Base-by-base conservation (phyloP, 2,888 invertebrate species). In the Geotrupes spiniger region DNA sequence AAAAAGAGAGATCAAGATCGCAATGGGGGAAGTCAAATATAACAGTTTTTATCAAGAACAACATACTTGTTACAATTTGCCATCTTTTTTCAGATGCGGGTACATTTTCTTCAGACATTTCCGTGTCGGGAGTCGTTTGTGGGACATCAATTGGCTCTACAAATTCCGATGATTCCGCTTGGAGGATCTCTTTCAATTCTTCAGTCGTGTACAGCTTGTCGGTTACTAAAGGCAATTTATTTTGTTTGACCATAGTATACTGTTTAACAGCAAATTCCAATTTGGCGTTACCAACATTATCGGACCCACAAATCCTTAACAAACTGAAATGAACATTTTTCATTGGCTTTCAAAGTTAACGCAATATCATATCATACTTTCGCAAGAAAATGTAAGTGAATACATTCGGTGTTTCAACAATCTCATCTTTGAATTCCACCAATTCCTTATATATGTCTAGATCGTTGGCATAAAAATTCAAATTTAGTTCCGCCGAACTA, bases 371-470 rank as follows among this genome's bases (percentile, higher is more conserved):
- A 2, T 14, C 6, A 2, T 53, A 63, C 64, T 39, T 52, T 48
- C 59, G 53, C 25, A 61, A 37, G 51, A 58, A 65, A 39, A 53
- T 51, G 33, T 51, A 46, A 4, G 53, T 52, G 42, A 56, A 56
- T 12, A 52, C 44, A 48, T 59, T 61, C 2, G 63, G 60, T 14
- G 46, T 51, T 41, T 53, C 37, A 4, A 63, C 21, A 25, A 61
- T 51, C 28, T 53, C 51, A 5, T 58, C 42, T 45, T 58, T 49
- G 47, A 62, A 59, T 12, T 27, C 9, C 17, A 52, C 41, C 12
- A 55, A 44, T 33, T 61, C 55, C 9, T 46, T 31, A 28, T 44
- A 36, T 28, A 52, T 48, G 28, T 56, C 51, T 37, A 56, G 51
- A 42, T 58, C 42, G 25, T 51, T 39, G 2, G 39, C 42, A 25